Conservation (phyloP, 2,113 vertebrate genomes). For the Pavo muticus region DNA sequence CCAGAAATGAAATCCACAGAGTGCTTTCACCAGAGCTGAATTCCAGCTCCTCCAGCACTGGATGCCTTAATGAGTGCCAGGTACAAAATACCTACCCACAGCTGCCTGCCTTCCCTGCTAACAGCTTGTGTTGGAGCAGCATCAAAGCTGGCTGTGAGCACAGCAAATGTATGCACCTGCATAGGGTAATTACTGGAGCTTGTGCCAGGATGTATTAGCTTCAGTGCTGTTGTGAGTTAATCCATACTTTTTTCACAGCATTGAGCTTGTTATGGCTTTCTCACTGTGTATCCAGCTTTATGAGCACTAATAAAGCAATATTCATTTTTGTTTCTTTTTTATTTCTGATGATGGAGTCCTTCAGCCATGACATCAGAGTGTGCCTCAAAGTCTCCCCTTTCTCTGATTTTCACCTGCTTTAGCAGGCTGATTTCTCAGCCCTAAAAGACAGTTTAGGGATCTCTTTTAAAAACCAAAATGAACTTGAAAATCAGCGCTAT, state of each 20-base stretch:
- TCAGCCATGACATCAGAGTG: conserved; percentile 19
- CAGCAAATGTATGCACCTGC: conserved; percentile 48
- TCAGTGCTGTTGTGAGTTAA: conserved; percentile 31
- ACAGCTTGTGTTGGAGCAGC: conserved; percentile 52
- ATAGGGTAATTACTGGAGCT: conserved; percentile 22
- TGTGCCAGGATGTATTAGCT: conserved; percentile 52
- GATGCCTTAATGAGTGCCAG: conserved; percentile 29
- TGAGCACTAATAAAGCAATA: conserved; percentile 36
- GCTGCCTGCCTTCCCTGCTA: conserved; percentile 9
- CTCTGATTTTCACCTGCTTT: not conserved
- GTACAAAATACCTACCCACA: not conserved
- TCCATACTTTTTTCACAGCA: too few relatives aligned
- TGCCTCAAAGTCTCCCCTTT: conserved; percentile 13
- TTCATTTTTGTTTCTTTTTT: not conserved
- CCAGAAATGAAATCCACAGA: conserved; percentile 20
- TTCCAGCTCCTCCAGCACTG: not conserved
- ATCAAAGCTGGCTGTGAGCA: conserved; percentile 50
- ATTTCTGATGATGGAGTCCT: conserved; percentile 16
- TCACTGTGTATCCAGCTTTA: conserved; percentile 27
- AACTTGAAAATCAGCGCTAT: not conserved
- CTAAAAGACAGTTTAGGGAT: not conserved
- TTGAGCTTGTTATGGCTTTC: conserved; percentile 31
- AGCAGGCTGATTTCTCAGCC: not conserved
- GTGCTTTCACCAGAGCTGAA: not conserved
- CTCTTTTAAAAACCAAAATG: not conserved